Base-by-base conservation (phyloP, 1,140 invertebrate species). In the Stenopsyche tienmushanensis region DNA sequence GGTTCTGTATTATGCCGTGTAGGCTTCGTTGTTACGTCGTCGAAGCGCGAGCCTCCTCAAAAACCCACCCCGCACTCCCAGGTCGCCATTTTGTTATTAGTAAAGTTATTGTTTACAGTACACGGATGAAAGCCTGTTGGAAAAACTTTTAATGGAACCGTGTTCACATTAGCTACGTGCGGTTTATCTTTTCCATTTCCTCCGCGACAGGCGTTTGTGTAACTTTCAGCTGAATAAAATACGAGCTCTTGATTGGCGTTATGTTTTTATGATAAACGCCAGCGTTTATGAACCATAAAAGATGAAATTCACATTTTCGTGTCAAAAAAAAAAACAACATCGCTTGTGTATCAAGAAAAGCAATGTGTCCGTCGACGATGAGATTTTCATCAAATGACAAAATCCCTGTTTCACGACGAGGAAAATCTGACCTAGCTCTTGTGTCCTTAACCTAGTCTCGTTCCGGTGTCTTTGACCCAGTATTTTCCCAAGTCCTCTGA, bases 161-260 rank as follows among this genome's bases (percentile, higher is more conserved):
- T 65, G 63, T 62, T 59, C 57, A 53, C 62, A 49, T 69, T 64
- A 65, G 55, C 53, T 57, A 57, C 54, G 49, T 39, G 66, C 41
- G 50, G 52, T 59, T 69, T 69, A 69, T 69, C 66, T 69, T 62
- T 69, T 59, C 58, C 62, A 64, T 69, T 69, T 69, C 62, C 66
- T 53, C 34, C 39, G 9, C 50, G 62, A 63, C 62, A 50, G 55
- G 24, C 62, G 50, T 57, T 57, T 57, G 39, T 57, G 34, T 23
- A 23, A 29, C 39, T 53, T 53, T 23, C 18, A 53, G 50, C 50
- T 53, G 50, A 53, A 53, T 53, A 53, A 53, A 25, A 29, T 53
- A 53, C 50, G 50, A 53, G 18, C 50, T 15, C 25, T 53, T 29
- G 20, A 23, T 53, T 53, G 50, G 29, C 13, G 5, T 7, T 13